phyloP scores from a whole-genome alignment of 2,888 invertebrate species.

The Mantis religiosa region DNA sequence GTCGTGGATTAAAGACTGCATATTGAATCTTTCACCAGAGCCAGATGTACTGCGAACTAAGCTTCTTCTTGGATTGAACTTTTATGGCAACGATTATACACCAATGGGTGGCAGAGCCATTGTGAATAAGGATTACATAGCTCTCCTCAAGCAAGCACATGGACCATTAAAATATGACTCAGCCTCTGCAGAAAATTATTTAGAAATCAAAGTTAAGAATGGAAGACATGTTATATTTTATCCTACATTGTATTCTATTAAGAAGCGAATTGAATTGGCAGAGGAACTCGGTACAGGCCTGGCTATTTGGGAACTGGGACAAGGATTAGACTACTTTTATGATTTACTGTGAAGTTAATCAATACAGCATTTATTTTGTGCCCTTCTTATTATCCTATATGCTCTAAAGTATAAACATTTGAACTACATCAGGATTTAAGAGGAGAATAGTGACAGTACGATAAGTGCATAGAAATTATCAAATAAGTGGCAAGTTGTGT shows the following conservation, averaged over 20 bases:
- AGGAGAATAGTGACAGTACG: too few relatives aligned
- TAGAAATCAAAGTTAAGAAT: conserved; percentile 68
- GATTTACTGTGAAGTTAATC: conserved; percentile 57
- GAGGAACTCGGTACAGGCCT: conserved; percentile 76
- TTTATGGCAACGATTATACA: conserved; percentile 88
- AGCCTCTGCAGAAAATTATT: conserved; percentile 75
- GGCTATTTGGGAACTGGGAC: conserved; percentile 94
- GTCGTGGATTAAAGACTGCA: conserved; percentile 73
- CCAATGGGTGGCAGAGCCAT: conserved; percentile 79
- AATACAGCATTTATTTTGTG: not conserved
- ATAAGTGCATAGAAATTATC: too few relatives aligned
- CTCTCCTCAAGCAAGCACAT: conserved; percentile 68
- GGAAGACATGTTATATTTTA: conserved; percentile 79
- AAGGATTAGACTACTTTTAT: conserved; percentile 92
- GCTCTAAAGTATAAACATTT: too few relatives aligned
- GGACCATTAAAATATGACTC: conserved; percentile 75
- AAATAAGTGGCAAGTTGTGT: too few relatives aligned
- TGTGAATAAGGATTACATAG: conserved; percentile 72
- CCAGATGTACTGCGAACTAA: conserved; percentile 61
- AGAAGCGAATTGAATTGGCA: conserved; percentile 74
- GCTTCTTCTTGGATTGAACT: conserved; percentile 85
- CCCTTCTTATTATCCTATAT: not conserved
- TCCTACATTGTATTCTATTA: conserved; percentile 83
- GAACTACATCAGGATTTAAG: too few relatives aligned
- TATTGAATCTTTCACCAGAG: conserved; percentile 67